Conservation (phyloP, 2,113 vertebrate species). For the Agelaius tricolor region DNA sequence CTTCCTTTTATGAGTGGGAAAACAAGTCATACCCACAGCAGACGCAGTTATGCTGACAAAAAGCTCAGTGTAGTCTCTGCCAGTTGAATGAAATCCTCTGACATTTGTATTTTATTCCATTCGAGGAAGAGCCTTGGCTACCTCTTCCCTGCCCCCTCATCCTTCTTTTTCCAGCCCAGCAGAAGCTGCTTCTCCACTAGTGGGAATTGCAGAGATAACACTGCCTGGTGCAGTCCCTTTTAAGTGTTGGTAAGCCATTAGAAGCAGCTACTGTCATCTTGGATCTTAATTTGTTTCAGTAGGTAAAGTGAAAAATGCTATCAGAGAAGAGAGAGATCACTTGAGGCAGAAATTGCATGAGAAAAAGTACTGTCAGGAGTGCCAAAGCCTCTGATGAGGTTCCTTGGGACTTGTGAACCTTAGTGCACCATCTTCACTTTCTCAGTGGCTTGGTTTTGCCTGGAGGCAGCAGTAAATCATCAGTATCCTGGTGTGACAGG, state of each 20-base stretch:
- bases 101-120: neutral
- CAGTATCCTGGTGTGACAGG: neutral
- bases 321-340: neutral
- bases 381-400: neutral
- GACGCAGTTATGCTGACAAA: neutral
- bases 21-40: slow-evolving; percentile 43
- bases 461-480: slow-evolving; percentile 8
- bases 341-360: neutral
- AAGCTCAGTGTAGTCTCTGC: neutral
- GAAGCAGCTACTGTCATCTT: neutral
- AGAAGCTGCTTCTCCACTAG: neutral
- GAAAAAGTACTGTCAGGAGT: neutral
- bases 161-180: neutral
- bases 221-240: neutral
- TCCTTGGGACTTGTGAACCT: slow-evolving; percentile 5
- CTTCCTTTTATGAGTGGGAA: slow-evolving; percentile 39
- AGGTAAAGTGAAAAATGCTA: neutral
- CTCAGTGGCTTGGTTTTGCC: neutral
- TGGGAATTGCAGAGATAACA: neutral
- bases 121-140: neutral
- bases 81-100: slow-evolving; percentile 22
- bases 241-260: neutral
- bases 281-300: neutral
- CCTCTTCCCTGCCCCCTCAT: neutral
- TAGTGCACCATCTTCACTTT: neutral